These are phyloP conservation scores for Rhea americana DNA, from an alignment of 2,113 vertebrate genomes.

Conservation along the genomic window DNA sequence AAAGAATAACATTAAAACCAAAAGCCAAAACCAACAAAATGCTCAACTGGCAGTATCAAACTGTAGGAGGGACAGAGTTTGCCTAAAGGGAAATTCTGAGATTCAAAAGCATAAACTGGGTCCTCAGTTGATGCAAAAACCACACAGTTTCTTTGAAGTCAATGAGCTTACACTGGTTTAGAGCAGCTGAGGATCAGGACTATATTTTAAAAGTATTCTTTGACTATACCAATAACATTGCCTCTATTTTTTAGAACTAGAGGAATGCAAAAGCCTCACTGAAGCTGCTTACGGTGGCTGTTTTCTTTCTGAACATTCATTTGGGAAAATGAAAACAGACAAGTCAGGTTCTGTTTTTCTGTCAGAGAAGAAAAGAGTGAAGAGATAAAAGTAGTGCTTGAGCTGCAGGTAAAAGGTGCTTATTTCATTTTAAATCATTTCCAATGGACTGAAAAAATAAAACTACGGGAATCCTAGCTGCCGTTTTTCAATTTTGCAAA, in stretches of 20 bases:
- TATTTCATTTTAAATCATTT: not conserved
- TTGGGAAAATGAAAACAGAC: not conserved
- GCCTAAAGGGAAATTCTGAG: not conserved
- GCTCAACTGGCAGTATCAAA: not conserved
- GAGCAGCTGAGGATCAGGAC: not conserved
- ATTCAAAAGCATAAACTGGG: not conserved
- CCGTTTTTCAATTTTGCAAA: not conserved
- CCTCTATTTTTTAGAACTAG: not conserved
- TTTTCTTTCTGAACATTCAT: not conserved
- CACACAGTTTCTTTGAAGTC: not conserved
- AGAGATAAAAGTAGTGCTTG: not conserved
- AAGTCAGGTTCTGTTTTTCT: not conserved
- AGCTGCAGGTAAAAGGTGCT: not conserved
- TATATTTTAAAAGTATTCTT: not conserved
- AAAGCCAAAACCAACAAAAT: constrained; percentile 1
- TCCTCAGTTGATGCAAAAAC: not conserved
- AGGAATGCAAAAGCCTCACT: not conserved
- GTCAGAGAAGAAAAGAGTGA: not conserved
- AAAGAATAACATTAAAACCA: not conserved
- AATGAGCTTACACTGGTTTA: not conserved
- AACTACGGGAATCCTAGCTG: not conserved
- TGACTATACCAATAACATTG: not conserved
- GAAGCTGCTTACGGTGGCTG: not conserved
- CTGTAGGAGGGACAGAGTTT: not conserved
- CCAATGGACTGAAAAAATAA: not conserved